Base-by-base conservation (phyloP, 35 echinoderm and acorn worm species). In the Apostichopus californicus region DNA sequence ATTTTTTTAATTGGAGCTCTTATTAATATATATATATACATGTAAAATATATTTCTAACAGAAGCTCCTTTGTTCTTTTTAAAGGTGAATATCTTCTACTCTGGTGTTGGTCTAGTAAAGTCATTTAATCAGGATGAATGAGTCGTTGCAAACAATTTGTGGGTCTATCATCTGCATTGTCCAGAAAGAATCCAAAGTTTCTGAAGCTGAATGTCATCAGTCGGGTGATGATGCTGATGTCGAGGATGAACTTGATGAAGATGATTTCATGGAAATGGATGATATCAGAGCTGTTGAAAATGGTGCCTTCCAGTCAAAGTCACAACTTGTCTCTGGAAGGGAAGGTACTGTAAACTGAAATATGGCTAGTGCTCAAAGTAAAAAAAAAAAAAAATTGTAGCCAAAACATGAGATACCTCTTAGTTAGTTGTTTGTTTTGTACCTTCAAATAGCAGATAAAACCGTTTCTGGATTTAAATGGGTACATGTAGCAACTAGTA, bases 181-280 rank as follows among this genome's bases (percentile, higher is more conserved):
- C 9, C 8, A 10, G 6, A 79, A 79, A 22, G 28, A 22, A 18
- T 22, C n/a, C n/a, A 34, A 83, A 83, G 80, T 14, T 34, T 8
- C 10, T 17, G 17, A 18, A n/a, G n/a, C 57, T 17, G 14, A 58
- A 85, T 21, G 57, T 46, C 8, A 81, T 54, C 24, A 55, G 9
- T 21, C 20, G 10, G 9, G n/a, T 9, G 55, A n/a, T 5, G 6
- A 57, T 10, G 57, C 15, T 14, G 81, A 6, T 7, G 55, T 60
- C 11, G 55, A 59, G 8, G 81, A 59, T 22, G 81, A 85, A n/a
- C 12, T 15, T 81, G 81, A 85, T 85, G 81, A 85, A 6, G 81
- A 85, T 22, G 81, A 85, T 85, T 85, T 85, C 81, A 85, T 85
- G 81, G 81, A 85, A 59, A 85, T 85, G 81, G 55, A 85, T 58